Evolutionary conservation across 1,140 invertebrate genomes (phyloP).

Genomic region (Megalonaias nervosa): DNA sequence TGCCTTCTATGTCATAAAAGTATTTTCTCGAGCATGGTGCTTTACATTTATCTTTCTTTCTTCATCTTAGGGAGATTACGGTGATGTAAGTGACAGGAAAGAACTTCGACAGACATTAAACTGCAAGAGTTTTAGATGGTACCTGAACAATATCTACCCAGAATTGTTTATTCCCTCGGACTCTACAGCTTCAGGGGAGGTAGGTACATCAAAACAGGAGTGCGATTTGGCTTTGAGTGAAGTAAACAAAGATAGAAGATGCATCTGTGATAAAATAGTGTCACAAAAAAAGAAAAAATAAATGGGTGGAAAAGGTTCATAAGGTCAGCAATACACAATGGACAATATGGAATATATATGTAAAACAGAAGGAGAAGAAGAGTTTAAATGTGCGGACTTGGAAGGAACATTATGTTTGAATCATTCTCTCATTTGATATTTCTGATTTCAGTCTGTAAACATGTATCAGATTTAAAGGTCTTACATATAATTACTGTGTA

Average conservation of each 20-base stretch:
- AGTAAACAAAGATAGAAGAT: no score
- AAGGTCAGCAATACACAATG: neutral
- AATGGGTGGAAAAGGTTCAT: neutral
- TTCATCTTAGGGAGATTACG: conserved; percentile 77
- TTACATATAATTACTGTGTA: no score
- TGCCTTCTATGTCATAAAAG: no score
- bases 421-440: no score
- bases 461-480: no score
- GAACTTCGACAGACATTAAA: conserved; percentile 82
- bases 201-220: conserved; percentile 10
- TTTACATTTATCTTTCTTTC: neutral
- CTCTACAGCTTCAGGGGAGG: conserved; percentile 73
- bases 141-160: conserved; percentile 95
- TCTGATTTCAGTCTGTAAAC: no score
- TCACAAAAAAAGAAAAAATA: no score
- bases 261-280: no score
- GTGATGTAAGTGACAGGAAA: conserved; percentile 86
- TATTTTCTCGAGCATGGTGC: no score
- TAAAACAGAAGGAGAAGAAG: neutral
- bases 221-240: no score
- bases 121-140: conserved; percentile 86
- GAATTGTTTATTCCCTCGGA: conserved; percentile 79
- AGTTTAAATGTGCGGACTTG: neutral
- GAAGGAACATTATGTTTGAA: no score
- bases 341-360: neutral